phyloP scores from a whole-genome alignment of 2,888 invertebrate species.

The Bedellia somnulentella region DNA sequence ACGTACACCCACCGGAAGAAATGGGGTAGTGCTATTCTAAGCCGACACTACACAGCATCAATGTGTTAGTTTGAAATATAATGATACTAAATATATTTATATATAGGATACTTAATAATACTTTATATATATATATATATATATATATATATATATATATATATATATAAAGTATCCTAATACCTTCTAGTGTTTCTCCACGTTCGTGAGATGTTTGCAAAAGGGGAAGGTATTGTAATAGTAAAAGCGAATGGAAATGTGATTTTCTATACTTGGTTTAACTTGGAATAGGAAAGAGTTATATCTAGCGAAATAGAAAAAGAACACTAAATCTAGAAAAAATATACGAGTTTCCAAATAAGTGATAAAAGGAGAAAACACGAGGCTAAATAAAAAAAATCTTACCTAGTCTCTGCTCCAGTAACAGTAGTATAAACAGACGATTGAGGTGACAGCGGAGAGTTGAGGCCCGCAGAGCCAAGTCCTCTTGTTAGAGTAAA shows the following conservation, averaged over 20 bases:
- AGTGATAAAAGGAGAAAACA: too few species aligned
- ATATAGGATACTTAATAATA: too few species aligned
- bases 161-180: too few species aligned
- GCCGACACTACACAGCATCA: too few species aligned
- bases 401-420: conserved; percentile 77
- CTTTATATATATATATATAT: too few species aligned
- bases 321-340: background rate
- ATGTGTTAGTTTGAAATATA: too few species aligned
- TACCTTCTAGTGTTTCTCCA: background rate
- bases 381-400: background rate
- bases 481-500: conserved; percentile 66
- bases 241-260: background rate
- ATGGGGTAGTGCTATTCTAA: too few species aligned
- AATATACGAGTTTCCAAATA: background rate
- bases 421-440: conserved; percentile 85
- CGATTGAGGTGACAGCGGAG: conserved; percentile 57
- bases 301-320: too few species aligned
- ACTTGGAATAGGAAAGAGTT: background rate
- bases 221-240: background rate
- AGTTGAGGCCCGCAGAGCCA: conserved; percentile 56
- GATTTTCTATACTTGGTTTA: background rate
- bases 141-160: too few species aligned
- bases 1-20: too few species aligned
- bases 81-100: too few species aligned
- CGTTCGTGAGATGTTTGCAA: too few species aligned